phyloP scores from a whole-genome alignment of 1,140 invertebrate species.

The Penaeus japonicus region DNA sequence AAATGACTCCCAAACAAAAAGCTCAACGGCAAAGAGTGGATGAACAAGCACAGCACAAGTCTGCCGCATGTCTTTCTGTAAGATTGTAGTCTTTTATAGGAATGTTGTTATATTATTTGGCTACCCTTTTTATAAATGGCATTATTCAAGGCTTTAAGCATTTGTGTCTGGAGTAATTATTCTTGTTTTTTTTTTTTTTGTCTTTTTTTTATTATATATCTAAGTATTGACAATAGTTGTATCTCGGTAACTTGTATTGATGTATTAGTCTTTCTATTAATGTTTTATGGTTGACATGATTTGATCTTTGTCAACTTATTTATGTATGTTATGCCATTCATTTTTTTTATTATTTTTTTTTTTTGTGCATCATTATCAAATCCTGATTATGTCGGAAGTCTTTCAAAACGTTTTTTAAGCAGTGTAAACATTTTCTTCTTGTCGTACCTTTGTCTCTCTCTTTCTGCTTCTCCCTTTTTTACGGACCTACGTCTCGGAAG shows the following conservation, averaged over 20 bases:
- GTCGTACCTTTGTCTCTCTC: background rate
- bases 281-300: background rate
- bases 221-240: too few species aligned
- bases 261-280: too few species aligned
- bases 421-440: background rate
- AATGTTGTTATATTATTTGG: background rate
- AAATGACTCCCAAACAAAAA: background rate
- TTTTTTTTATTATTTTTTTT: too few species aligned
- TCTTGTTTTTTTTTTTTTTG: too few species aligned
- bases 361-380: too few species aligned
- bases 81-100: background rate
- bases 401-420: background rate
- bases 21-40: slow-evolving; percentile 21
- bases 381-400: background rate
- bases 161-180: too few species aligned
- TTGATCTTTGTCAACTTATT: background rate
- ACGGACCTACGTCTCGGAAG: too few species aligned
- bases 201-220: too few species aligned
- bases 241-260: too few species aligned
- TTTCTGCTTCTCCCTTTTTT: background rate
- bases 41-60: slow-evolving; percentile 26
- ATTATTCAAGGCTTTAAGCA: slow-evolving; percentile 35
- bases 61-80: slow-evolving; percentile 42
- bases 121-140: slow-evolving; percentile 7
- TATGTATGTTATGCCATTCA: too few species aligned